These are phyloP conservation scores for Cerastis rubricosa DNA, from an alignment of 2,888 invertebrate species.

Conservation along the genomic window DNA sequence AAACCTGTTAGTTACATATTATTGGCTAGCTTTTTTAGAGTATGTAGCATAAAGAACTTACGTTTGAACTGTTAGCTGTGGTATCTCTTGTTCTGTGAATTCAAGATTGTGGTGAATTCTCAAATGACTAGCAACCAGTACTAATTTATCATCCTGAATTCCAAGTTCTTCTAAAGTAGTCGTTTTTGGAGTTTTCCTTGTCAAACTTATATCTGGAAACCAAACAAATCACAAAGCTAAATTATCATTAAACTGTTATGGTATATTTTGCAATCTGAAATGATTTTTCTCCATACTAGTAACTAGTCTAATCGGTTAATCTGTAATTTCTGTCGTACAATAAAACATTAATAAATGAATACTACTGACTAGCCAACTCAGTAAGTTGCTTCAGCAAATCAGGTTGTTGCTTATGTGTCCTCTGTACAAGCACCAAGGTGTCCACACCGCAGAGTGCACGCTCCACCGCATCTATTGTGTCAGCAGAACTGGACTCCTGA, in stretches of 20 bases:
- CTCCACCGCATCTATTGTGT: slow-evolving; percentile 53
- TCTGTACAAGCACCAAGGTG: slow-evolving; percentile 44
- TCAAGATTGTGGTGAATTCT: slow-evolving; percentile 42
- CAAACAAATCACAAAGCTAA: neutral
- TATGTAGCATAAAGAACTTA: slow-evolving; percentile 17
- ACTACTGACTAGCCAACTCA: slow-evolving; percentile 58
- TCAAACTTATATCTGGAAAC: slow-evolving; percentile 51
- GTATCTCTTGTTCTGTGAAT: slow-evolving; percentile 43
- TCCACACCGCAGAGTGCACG: slow-evolving; percentile 54
- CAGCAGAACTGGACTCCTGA: slow-evolving; percentile 24
- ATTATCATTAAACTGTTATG: neutral
- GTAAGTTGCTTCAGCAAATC: slow-evolving; percentile 63
- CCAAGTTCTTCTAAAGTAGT: slow-evolving; percentile 58
- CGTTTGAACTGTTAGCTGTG: slow-evolving; percentile 39
- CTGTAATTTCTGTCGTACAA: neutral
- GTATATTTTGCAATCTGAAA: neutral
- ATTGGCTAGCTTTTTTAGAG: neutral
- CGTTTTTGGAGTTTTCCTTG: slow-evolving; percentile 16
- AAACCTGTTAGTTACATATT: neutral
- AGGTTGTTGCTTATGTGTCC: slow-evolving; percentile 2
- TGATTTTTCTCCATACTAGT: neutral
- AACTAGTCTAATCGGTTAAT: neutral
- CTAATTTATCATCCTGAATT: slow-evolving; percentile 42
- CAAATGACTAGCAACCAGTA: slow-evolving; percentile 41
- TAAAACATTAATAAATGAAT: neutral